Base-by-base conservation (phyloP, 2,797 vertebrate genomes). In the Pseudochaenichthys georgianus region DNA sequence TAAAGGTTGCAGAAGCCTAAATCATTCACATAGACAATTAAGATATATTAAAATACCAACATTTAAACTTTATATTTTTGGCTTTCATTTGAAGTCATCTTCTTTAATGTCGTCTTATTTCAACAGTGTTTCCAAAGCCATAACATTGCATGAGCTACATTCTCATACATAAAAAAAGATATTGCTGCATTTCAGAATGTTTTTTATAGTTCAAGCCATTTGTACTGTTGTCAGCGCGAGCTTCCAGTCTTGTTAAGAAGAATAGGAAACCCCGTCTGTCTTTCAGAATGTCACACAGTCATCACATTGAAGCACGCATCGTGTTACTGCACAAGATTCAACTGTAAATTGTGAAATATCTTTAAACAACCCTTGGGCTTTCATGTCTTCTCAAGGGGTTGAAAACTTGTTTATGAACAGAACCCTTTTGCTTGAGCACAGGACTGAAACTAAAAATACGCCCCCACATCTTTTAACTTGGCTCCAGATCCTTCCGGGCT, bases 301-400 rank as follows among this genome's bases (percentile, higher is more conserved):
- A 96, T 89, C 96, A 96, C 90, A 96, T 96, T 88, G 96, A 97
- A 95, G 31, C 21, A 53, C 19, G 12, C 31, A 3, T 4, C 55
- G 7, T 1, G 12, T 72, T 16, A 51, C 46, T n/a, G 9, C 16
- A 6, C 8, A 60, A 28, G 19, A 67, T 13, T 11, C 17, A 38
- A 28, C 13, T 52, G 96, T 97, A 96, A 94, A 96, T 96, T 64
- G 12, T 60, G 4, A 53, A 43, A 42, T 48, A 13, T 42, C 51
- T 19, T 64, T 10, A 38, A 55, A 64, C 16, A 54, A 48, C 23
- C 16, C 23, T 38, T 38, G 34, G 2, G 15, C 13, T 52, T 17
- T 7, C 2, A 43, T 41, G 16, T 64, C 28, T 3, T 34, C 28
- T 68, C 47, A 59, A 15, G 3, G 2, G 75, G 69, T 73, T 70